Evolutionary conservation across 2,113 vertebrate species (phyloP).

Genomic region (Protomyctophum bolini): DNA sequence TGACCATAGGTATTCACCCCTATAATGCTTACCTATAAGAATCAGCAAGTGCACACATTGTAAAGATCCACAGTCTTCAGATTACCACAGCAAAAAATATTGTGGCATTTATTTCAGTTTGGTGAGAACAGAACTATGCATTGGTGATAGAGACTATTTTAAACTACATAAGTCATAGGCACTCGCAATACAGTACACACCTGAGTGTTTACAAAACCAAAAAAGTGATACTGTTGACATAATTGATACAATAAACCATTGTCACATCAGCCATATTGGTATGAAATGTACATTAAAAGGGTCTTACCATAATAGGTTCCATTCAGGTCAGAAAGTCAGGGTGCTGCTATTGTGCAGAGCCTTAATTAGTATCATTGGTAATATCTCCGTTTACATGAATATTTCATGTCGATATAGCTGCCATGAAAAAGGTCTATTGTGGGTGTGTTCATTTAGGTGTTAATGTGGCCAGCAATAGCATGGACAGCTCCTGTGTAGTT

Average conservation of each 20-base stretch:
- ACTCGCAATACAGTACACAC: slow-evolving; percentile 32
- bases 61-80: slow-evolving; percentile 17
- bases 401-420: no score
- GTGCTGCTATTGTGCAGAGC: no score
- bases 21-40: slow-evolving; percentile 57
- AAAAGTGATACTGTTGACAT: slow-evolving; percentile 65
- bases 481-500: no score
- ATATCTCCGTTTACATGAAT: no score
- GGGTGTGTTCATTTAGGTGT: no score
- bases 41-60: not conserved
- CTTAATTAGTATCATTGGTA: no score
- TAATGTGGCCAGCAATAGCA: no score
- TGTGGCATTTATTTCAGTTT: slow-evolving; percentile 52
- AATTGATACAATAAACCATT: not conserved
- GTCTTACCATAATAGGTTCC: no score
- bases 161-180: slow-evolving; percentile 27
- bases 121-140: slow-evolving; percentile 67
- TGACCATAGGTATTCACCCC: slow-evolving; percentile 27
- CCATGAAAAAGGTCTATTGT: no score
- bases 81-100: slow-evolving; percentile 25
- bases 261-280: no score
- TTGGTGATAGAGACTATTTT: slow-evolving; percentile 41
- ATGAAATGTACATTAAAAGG: no score
- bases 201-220: slow-evolving; percentile 63
- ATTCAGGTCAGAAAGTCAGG: no score